These are phyloP conservation scores for Lasiurus borealis DNA, from an alignment of 2,113 vertebrate species.

Conservation along the genomic window DNA sequence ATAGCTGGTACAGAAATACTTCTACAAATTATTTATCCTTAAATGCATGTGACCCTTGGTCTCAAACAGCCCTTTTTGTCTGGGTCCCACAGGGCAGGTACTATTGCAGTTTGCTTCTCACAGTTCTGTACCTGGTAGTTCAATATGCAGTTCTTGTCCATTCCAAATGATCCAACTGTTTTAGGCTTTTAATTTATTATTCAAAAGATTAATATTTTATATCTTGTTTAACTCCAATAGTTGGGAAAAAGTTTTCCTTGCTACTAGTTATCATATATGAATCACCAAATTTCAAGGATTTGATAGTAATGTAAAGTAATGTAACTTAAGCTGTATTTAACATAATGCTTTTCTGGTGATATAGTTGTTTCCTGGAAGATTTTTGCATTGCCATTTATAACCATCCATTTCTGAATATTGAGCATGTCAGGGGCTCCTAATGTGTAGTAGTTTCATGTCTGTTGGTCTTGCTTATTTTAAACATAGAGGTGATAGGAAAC, in stretches of 20 bases:
- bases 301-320: not conserved
- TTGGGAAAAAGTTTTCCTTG: not conserved
- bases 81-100: not conserved
- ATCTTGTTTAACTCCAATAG: not conserved
- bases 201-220: not conserved
- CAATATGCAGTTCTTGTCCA: not conserved
- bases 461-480: not conserved
- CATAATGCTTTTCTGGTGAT: not conserved
- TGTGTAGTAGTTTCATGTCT: not conserved
- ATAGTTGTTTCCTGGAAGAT: not conserved
- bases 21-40: not conserved
- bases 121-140: not conserved
- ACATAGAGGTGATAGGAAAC: not conserved
- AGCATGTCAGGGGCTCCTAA: not conserved
- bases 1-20: not conserved
- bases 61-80: conserved; percentile 5
- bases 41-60: not conserved
- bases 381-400: not conserved
- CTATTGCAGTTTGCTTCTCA: not conserved
- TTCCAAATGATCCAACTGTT: not conserved
- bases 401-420: not conserved
- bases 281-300: conserved; percentile 6
- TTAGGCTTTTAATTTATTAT: not conserved
- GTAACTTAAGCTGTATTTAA: not conserved
- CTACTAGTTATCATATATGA: not conserved